Evolutionary conservation across 2,888 invertebrate species (phyloP), one percentile per base, ranked within the genome.

Genomic region (Cheilosia grossa): DNA sequence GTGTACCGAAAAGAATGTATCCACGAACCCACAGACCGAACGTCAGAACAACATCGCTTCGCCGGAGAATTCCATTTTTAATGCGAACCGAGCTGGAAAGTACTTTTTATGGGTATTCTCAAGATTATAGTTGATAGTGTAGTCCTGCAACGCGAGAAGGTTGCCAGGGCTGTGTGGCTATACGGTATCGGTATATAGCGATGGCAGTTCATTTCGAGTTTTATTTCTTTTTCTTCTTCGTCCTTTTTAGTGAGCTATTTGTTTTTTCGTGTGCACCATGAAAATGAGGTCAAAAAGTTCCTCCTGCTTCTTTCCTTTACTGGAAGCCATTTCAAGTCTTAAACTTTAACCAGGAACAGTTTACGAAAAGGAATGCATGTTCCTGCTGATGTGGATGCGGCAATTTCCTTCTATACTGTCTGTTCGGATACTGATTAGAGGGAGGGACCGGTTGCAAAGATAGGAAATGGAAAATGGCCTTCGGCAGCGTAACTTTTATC

Each of bases 261-360:
- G 74, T 83, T 69, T 69, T 37, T 69, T 61, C 69, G 33, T 74
- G 53, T 74, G 64, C 69, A 64, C 53, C 19, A 63, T 64, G 64
- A 80, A 83, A 82, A 75, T 40, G 74, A 83, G 83, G 83, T 75
- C 83, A 83, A 59, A 83, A 66, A 80, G 70, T 75, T 80, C 30
- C 40, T 83, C 59, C 74, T 66, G 47, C 66, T 30, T 7, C 30
- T 30, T 27, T 30, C 30, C 30, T 72, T 75, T 51, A 81, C 75
- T 81, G 37, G 61, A 77, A 85, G 70, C 81, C 75, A 85, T 85
- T 85, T 81, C 49, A 70, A 72, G 85, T 81, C 67, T 77, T 72
- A 56, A 85, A 85, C 81, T 74, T 85, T 80, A 75, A 80, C 75
- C 66, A 61, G 75, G 75, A 67, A 81, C 75, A 72, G 80, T 74